Conservation (phyloP, 1,140 invertebrate genomes). For the Rhyacophila brunnea region DNA sequence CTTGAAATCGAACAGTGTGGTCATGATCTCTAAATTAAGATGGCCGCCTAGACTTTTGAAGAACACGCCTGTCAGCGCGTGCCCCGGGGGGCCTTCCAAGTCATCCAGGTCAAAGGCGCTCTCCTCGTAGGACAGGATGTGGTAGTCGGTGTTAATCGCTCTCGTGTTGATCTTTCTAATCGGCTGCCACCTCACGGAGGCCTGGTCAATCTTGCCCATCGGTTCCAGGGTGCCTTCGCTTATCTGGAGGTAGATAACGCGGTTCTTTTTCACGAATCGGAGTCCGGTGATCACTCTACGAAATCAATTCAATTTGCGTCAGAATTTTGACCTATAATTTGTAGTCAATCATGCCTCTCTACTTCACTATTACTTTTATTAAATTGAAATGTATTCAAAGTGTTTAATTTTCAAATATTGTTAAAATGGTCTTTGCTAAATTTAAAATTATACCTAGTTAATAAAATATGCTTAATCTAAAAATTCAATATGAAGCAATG, state of each 20-base stretch:
- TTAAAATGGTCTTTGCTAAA: too few relatives aligned
- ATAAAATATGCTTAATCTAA: too few relatives aligned
- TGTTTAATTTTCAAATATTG: too few relatives aligned
- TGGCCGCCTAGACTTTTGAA: slow-evolving; percentile 76
- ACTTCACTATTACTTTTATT: too few relatives aligned
- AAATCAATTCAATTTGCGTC: slow-evolving; percentile 1
- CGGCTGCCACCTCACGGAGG: slow-evolving; percentile 63
- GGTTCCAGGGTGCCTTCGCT: slow-evolving; percentile 68
- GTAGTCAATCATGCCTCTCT: too few relatives aligned
- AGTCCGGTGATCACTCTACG: slow-evolving; percentile 75
- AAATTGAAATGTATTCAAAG: too few relatives aligned
- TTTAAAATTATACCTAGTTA: too few relatives aligned
- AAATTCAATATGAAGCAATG: too few relatives aligned
- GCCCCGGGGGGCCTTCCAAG: slow-evolving; percentile 58
- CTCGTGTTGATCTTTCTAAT: too few relatives aligned
- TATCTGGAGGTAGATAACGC: slow-evolving; percentile 81
- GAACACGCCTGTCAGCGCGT: slow-evolving; percentile 67
- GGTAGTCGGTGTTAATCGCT: too few relatives aligned
- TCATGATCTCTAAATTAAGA: slow-evolving; percentile 78
- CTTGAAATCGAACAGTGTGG: slow-evolving; percentile 76
- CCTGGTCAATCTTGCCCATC: slow-evolving; percentile 61
- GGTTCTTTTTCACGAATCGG: slow-evolving; percentile 68
- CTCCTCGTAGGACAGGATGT: slow-evolving; percentile 68
- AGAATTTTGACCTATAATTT: too few relatives aligned
- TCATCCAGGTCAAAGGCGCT: slow-evolving; percentile 80